Conservation (phyloP, 2,888 invertebrate species). For the Eretmocerus hayati region DNA sequence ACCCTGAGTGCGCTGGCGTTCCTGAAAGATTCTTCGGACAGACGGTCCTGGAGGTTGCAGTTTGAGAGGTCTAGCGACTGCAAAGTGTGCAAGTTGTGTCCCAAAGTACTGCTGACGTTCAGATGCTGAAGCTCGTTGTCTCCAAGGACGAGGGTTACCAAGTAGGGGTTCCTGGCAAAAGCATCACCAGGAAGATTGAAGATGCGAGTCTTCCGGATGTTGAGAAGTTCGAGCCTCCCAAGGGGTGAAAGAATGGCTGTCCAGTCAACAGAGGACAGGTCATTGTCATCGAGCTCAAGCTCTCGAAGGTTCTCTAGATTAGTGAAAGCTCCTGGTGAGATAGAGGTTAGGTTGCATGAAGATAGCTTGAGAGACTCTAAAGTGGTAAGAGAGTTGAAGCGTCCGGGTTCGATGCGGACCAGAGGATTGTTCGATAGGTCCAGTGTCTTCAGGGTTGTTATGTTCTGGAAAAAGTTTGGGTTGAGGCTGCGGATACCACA, state of each 20-base stretch:
- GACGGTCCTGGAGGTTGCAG: constrained; percentile 60
- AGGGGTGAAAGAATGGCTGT: constrained; percentile 56
- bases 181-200: constrained; percentile 58
- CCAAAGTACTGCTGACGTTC: constrained; percentile 58
- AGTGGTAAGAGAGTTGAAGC: constrained; percentile 59
- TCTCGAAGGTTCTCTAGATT: constrained; percentile 57
- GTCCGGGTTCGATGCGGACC: constrained; percentile 51
- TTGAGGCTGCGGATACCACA: constrained; percentile 57
- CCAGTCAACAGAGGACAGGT: constrained; percentile 55
- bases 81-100: constrained; percentile 58
- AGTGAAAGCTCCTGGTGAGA: constrained; percentile 54
- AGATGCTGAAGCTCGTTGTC: constrained; percentile 60
- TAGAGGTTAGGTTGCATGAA: constrained; percentile 56
- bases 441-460: constrained; percentile 60
- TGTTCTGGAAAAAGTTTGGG: constrained; percentile 59
- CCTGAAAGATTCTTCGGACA: constrained; percentile 62
- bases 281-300: constrained; percentile 59
- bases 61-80: constrained; percentile 62
- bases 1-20: constrained; percentile 61
- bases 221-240: constrained; percentile 56
- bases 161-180: constrained; percentile 59
- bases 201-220: constrained; percentile 57
- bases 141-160: constrained; percentile 58
- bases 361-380: constrained; percentile 61
- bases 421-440: constrained; percentile 65